Evolutionary conservation across 2,113 vertebrate species (phyloP).

Genomic region (Phrynosoma blainvillii): DNA sequence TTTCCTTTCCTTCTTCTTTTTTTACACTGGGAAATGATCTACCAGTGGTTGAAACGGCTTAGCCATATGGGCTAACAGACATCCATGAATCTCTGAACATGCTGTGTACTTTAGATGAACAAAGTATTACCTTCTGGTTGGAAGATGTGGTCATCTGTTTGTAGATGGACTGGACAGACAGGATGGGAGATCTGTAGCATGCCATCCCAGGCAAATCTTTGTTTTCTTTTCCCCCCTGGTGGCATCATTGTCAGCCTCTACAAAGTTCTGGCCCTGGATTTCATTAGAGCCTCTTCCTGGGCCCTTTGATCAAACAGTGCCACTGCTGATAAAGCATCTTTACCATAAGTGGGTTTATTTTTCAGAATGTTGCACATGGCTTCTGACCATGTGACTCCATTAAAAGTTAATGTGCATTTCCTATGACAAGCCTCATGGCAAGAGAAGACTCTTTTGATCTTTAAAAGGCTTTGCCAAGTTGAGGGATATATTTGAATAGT

Average conservation of each 20-base stretch:
- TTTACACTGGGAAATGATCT: not conserved
- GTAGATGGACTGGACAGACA: not conserved
- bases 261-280: constrained; percentile 1
- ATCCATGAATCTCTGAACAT: not conserved
- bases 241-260: not conserved
- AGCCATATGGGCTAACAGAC: not conserved
- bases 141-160: not conserved
- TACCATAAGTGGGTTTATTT: constrained; percentile 2
- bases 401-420: constrained; percentile 57
- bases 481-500: constrained; percentile 48
- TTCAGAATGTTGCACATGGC: constrained; percentile 38
- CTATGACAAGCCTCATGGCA: constrained; percentile 57
- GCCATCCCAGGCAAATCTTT: not conserved
- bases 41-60: not conserved
- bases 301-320: constrained; percentile 26
- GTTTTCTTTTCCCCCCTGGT: not conserved
- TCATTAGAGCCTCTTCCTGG: not conserved
- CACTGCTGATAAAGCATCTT: constrained; percentile 4
- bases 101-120: not conserved
- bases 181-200: not conserved
- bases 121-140: not conserved
- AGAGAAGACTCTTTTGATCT: constrained; percentile 64
- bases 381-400: constrained; percentile 47
- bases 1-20: too few species aligned
- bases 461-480: constrained; percentile 57